These are phyloP conservation scores for Lasioglossum marginatum DNA, from an alignment of 2,888 invertebrate genomes.

Conservation along the genomic window DNA sequence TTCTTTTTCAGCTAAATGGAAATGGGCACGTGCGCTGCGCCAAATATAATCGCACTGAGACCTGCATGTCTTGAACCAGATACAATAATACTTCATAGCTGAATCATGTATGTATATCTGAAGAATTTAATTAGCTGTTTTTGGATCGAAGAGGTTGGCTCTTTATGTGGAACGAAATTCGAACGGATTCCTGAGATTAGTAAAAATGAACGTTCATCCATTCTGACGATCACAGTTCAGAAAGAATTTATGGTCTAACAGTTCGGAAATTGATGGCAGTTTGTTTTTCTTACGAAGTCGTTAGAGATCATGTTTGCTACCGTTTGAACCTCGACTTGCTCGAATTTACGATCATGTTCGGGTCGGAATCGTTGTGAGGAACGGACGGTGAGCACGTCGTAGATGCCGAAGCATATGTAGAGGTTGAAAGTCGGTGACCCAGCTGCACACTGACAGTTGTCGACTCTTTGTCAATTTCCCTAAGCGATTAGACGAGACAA, in stretches of 20 bases:
- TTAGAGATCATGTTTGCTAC: neutral
- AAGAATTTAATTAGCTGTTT: neutral
- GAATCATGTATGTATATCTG: neutral
- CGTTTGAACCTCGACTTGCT: neutral
- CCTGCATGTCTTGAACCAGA: neutral
- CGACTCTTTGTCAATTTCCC: slow-evolving; percentile 81
- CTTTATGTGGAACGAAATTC: too few relatives aligned
- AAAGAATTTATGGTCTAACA: neutral
- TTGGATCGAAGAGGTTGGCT: too few relatives aligned
- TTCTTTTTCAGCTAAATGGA: neutral
- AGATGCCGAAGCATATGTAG: slow-evolving; percentile 31
- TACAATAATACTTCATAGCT: neutral
- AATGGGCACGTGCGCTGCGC: neutral
- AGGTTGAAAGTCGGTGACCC: slow-evolving; percentile 74
- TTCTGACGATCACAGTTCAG: neutral
- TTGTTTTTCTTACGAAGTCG: neutral
- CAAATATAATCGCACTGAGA: neutral
- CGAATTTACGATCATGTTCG: neutral
- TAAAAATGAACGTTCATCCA: too few relatives aligned
- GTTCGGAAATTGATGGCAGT: neutral
- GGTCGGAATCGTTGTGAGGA: neutral
- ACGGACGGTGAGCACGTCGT: neutral
- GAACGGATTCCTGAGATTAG: too few relatives aligned
- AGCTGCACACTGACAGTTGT: slow-evolving; percentile 80
- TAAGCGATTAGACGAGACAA: slow-evolving; percentile 77